Percentiles rank a stretch among this genome's conserved stretches.
These are phyloP conservation scores for Cryptus viduatorius DNA, from an alignment of 2,888 invertebrate genomes.

Conservation along the genomic window DNA sequence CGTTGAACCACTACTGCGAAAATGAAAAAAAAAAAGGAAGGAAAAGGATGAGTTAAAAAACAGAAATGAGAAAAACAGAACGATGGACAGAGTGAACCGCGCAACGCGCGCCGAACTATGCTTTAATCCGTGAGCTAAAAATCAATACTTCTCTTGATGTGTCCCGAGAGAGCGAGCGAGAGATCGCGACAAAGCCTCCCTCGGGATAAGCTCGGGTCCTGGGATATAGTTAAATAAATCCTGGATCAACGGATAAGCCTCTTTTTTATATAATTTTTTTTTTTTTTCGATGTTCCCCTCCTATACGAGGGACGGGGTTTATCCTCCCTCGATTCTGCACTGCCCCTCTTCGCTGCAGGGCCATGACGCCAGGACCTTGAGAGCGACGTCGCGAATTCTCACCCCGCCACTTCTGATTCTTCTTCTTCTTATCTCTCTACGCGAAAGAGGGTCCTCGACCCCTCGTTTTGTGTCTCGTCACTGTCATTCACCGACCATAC, in stretches of 20 bases:
- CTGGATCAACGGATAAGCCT: constrained; percentile 85
- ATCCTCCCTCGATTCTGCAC: constrained; percentile 68
- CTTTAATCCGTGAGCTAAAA: constrained; percentile 84
- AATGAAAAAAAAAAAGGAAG: constrained; percentile 36
- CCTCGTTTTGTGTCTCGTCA: constrained; percentile 63
- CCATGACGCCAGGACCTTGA: too few relatives aligned
- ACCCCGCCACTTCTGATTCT: constrained; percentile 35
- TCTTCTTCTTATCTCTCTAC: constrained; percentile 67
- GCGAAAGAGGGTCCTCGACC: constrained; percentile 69
- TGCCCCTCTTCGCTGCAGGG: neutral
- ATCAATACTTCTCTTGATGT: constrained; percentile 81
- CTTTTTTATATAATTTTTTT: constrained; percentile 80
- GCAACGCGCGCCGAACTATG: constrained; percentile 77
- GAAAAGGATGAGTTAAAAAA: constrained; percentile 33
- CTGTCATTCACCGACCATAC: constrained; percentile 61
- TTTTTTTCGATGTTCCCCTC: constrained; percentile 61
- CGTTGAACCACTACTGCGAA: constrained; percentile 30
- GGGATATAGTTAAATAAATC: constrained; percentile 85
- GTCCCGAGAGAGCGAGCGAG: constrained; percentile 44
- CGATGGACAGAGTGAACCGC: constrained; percentile 60
- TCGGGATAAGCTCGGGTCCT: constrained; percentile 82
- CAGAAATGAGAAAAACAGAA: constrained; percentile 46
- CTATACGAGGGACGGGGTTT: constrained; percentile 30
- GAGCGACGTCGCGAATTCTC: constrained; percentile 56
- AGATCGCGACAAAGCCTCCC: constrained; percentile 81